Conservation (phyloP, 2,888 invertebrate species). For the Chloroclysta siterata region DNA sequence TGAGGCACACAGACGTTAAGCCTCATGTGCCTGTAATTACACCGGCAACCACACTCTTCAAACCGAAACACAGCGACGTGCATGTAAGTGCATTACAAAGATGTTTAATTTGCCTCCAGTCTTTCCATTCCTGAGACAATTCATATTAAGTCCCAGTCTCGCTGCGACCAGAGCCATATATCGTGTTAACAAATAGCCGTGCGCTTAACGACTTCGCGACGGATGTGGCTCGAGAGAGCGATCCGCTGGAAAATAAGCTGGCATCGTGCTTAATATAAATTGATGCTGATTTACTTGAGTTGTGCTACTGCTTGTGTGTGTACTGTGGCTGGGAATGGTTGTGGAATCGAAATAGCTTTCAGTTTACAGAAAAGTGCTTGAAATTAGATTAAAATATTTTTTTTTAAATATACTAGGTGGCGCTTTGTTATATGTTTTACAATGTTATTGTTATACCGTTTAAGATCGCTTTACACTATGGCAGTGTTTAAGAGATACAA, state of each 20-base stretch:
- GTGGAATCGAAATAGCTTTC: not conserved
- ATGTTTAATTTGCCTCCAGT: slow-evolving; percentile 5
- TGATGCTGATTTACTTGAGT: slow-evolving; percentile 9
- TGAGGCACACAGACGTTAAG: no score
- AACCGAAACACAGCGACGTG: no score
- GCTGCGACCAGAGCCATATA: slow-evolving; percentile 47
- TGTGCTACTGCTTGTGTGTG: not conserved
- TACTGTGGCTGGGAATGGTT: not conserved
- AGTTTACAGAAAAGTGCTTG: no score
- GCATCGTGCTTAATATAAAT: slow-evolving; percentile 24
- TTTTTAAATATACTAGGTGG: no score
- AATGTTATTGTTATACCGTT: no score
- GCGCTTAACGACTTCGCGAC: slow-evolving; percentile 54
- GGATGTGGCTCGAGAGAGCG: slow-evolving; percentile 61
- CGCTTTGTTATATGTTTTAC: no score
- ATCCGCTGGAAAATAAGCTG: slow-evolving; percentile 34
- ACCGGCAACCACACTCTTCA: no score
- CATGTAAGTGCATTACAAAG: no score
- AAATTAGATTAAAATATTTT: no score
- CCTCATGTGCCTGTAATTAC: no score
- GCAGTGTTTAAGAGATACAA: no score
- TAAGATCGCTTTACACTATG: no score
- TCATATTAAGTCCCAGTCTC: not conserved
- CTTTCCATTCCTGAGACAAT: slow-evolving; percentile 6
- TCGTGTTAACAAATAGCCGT: slow-evolving; percentile 59